Base-by-base conservation (phyloP, 35 echinoderm and acorn worm species). In the Eucidaris tribuloides region DNA sequence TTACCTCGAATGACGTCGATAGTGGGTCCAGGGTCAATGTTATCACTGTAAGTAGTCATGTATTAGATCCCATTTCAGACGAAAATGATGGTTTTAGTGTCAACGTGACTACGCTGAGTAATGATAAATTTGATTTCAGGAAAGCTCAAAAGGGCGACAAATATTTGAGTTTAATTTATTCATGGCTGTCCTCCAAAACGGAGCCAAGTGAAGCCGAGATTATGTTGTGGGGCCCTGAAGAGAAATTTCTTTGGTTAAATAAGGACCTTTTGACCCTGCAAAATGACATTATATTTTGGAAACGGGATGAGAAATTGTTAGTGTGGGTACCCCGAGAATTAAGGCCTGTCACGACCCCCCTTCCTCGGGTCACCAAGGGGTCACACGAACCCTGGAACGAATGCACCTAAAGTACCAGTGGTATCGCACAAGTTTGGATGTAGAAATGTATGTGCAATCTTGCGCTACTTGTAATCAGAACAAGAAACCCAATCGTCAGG, bases 231-330 rank as follows among this genome's bases (percentile, higher is more conserved):
- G 42, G 45, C 45, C 62, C 62, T 13, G 62, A 32, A 2, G 42
- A 50, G 46, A 88, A 88, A 31, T 46, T 34, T 22, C 42, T 63
- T 14, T 88, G 86, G 77, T 20, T 89, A 24, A 89, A 82, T 32
- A 49, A 64, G 49, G 46, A 82, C 46, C 62, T 89, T 18, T 81
- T 52, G 41, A 42, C 28, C 15, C 23, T 65, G 15, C 4, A 71
- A 0, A 46, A 68, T 25, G 87, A 64, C 28, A 59, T 82, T 5
- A 34, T 89, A 7, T 82, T 44, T 19, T 57, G 22, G 41, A 82
- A 71, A 37, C 46, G 14, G 0, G 43, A 41, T 11, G 60, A 82
- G 37, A 27, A 71, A 1, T 20, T 81, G 2, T 1, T 33, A 1
- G 18, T 81, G 30, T 71, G 49, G 5, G 37, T 80, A 3, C 85